Evolutionary conservation across 2,113 vertebrate genomes (phyloP).

Genomic region (Burhinus oedicnemus): DNA sequence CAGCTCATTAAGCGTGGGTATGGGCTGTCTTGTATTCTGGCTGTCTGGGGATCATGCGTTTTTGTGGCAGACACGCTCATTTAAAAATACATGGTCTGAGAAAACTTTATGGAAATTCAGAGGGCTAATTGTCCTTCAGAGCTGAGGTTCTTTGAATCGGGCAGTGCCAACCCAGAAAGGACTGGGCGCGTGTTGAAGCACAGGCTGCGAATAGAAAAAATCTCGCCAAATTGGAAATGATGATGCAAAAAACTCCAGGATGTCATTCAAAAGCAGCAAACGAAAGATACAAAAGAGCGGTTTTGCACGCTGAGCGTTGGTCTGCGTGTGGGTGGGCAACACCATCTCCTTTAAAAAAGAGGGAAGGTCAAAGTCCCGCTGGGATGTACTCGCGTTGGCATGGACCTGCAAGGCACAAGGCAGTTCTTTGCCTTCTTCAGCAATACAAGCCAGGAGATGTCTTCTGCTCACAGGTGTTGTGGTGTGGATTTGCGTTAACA

Average conservation of each 20-base stretch:
- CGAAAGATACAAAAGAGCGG: not conserved
- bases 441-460: not conserved
- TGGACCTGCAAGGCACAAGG: not conserved
- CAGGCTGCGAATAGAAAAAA: not conserved
- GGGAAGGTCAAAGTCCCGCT: not conserved
- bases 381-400: not conserved
- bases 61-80: not conserved
- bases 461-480: not conserved
- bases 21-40: not conserved
- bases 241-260: too few relatives aligned
- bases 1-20: not conserved
- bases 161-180: not conserved
- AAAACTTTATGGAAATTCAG: not conserved
- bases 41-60: accelerated
- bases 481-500: not conserved
- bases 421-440: not conserved
- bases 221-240: not conserved
- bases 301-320: not conserved
- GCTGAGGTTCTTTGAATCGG: not conserved
- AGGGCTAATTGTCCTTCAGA: not conserved
- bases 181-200: not conserved
- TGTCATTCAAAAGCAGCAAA: not conserved
- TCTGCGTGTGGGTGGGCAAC: not conserved
- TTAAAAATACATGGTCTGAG: not conserved
- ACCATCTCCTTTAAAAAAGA: not conserved